These are phyloP conservation scores for Ataeniobius toweri DNA, from an alignment of 2,797 vertebrate genomes.

Conservation along the genomic window DNA sequence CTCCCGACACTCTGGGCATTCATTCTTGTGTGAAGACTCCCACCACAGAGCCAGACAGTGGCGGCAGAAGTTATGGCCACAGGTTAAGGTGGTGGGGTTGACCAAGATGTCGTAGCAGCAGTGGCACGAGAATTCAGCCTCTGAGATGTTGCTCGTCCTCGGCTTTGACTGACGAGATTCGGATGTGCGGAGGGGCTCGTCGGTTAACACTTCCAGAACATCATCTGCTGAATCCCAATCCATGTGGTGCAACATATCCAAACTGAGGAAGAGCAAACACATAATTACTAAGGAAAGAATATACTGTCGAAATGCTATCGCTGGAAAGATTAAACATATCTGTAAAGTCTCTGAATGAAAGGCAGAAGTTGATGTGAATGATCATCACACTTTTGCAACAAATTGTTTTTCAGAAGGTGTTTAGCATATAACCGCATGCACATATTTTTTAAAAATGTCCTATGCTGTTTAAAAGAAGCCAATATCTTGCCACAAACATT, in stretches of 20 bases:
- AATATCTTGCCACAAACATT: neutral
- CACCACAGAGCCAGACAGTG: conserved; percentile 95
- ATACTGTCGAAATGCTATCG: neutral
- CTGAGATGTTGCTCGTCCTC: conserved; percentile 72
- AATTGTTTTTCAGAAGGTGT: neutral
- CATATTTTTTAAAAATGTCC: neutral
- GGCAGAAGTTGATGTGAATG: neutral
- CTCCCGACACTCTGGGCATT: conserved; percentile 93
- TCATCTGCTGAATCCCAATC: conserved; percentile 67
- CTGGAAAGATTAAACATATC: neutral
- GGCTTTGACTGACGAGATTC: conserved; percentile 19
- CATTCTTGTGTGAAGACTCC: conserved; percentile 88
- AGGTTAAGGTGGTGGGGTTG: conserved; percentile 94
- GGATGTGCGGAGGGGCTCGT: conserved; percentile 5
- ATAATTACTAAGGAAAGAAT: neutral
- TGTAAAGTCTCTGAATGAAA: neutral
- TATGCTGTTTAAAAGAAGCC: neutral
- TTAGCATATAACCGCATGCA: neutral
- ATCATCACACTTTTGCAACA: neutral
- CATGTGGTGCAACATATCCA: conserved; percentile 70
- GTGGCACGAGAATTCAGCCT: conserved; percentile 90
- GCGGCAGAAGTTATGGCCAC: conserved; percentile 95
- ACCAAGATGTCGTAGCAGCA: conserved; percentile 95
- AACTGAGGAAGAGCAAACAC: conserved; percentile 24
- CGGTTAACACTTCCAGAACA: conserved; percentile 19